Evolutionary conservation across 2,888 invertebrate genomes (phyloP), one percentile per base, ranked within the genome.

Genomic region (Andrena fulva): DNA sequence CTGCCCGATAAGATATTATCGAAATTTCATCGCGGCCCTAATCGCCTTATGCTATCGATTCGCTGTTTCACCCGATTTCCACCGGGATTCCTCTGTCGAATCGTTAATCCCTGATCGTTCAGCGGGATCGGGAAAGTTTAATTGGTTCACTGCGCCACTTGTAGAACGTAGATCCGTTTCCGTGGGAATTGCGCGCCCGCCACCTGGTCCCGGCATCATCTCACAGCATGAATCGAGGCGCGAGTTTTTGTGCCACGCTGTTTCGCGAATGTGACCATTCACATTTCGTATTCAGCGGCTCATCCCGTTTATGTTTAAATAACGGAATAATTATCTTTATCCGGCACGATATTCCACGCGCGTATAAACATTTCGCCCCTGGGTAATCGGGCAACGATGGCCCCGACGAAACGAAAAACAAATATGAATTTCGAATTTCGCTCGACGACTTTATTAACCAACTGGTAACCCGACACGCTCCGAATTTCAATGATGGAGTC

Each of bases 1-100:
- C 29, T 74, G 81, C 59, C 66, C 74, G 80, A 69, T 70, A 80
- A 74, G 81, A 80, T 66, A 80, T 80, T 80, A 80, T 70, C 66
- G 75, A 80, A 82, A 82, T 75, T 82, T 70, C 59, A 80, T 74
- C 54, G 60, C 8, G 12, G 27, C 33, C 24, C 63, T 72, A 77
- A 76, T 82, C 82, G 76, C 71, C 35, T 68, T 42, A 63, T 29
- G 48, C 54, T 31, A 50, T 48, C 63, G 56, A 16, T 52, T 59
- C 27, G 10, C 66, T 29, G 29, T 70, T 62, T 63, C 27, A 56
- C 67, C 62, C 69, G 69, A 82, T 83, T 56, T 67, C 33, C 20
- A 54, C 6, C 42, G 6, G 24, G 20, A 24, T 31, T 31, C 27
- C 63, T 64, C 56, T 27, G 24, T 8, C 24, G 56, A 56, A 12